Evolutionary conservation across 2,113 vertebrate genomes (phyloP).

Genomic region (Lepus timidus): DNA sequence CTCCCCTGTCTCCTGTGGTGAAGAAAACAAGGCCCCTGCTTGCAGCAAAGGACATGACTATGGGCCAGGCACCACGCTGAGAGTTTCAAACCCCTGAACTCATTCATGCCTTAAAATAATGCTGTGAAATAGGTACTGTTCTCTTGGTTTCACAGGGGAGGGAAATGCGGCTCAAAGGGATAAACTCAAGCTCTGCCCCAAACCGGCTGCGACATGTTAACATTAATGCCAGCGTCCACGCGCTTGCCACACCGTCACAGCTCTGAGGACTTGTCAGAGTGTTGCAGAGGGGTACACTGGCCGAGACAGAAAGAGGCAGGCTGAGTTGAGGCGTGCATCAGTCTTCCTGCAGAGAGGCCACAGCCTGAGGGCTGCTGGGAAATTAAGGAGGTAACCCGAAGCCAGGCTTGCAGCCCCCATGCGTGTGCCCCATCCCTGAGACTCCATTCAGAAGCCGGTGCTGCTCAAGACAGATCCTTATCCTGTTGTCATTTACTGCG

Average conservation of each 20-base stretch:
- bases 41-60: background rate
- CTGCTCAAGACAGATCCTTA: background rate
- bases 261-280: background rate
- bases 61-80: background rate
- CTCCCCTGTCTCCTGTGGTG: background rate
- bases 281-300: background rate
- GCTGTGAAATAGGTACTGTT: background rate
- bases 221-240: background rate
- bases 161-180: background rate
- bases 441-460: background rate
- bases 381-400: background rate
- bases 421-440: background rate
- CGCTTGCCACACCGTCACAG: background rate
- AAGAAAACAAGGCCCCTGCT: background rate
- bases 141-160: no score
- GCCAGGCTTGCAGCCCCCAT: background rate
- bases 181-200: background rate
- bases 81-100: background rate
- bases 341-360: background rate
- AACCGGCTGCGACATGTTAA: no score
- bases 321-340: background rate
- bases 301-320: background rate
- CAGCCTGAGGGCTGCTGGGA: background rate
- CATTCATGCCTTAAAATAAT: background rate
- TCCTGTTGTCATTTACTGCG: background rate